Evolutionary conservation across 2,797 vertebrate genomes (phyloP), one percentile per base, ranked within the genome.

Genomic region (Coracias cyanogaster): DNA sequence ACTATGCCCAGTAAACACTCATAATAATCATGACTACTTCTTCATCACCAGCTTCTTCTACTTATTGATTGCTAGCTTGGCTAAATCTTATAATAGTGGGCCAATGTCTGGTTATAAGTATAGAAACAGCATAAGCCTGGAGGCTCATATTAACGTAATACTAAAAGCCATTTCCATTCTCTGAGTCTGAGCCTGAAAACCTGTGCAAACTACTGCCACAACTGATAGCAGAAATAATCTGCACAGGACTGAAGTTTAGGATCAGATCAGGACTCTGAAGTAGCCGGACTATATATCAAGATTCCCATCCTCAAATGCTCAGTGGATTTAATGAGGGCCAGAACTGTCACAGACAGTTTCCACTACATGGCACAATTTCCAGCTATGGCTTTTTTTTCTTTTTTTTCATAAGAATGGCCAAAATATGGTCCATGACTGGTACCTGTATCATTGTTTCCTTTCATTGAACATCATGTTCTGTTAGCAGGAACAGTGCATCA

Each of bases 371-470:
- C 15, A 88, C 8, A n/a, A 26, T 93, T 91, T 82, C 58, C 58
- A 91, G 12, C 35, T 76, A 13, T 31, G 26, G 28, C 9, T 77
- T 41, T 76, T 82, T 65, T 41, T 33, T 69, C 41, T 57, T 43
- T 37, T 41, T 33, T 33, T 12, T 28, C 29, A 26, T 66, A n/a
- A 69, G 33, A 90, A 58, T 4, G 9, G 17, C 24, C 65, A 33
- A 77, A 89, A 69, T 48, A 74, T 3, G 13, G 49, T 21, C 60
- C n/a, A 11, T 43, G 10, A 81, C 48, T 74, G 67, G 62, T 88
- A 93, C 69, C 60, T 85, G 37, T 58, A 4, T 84, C 91, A 82
- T 60, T 70, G 48, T 94, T 96, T 89, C 33, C 81, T 89, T 93
- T 31, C 35, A 22, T 7, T 94, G 64, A 82, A 95, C 90, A 89